Conservation (phyloP, 2,888 invertebrate genomes). For the Nemotelus pantherinus region DNA sequence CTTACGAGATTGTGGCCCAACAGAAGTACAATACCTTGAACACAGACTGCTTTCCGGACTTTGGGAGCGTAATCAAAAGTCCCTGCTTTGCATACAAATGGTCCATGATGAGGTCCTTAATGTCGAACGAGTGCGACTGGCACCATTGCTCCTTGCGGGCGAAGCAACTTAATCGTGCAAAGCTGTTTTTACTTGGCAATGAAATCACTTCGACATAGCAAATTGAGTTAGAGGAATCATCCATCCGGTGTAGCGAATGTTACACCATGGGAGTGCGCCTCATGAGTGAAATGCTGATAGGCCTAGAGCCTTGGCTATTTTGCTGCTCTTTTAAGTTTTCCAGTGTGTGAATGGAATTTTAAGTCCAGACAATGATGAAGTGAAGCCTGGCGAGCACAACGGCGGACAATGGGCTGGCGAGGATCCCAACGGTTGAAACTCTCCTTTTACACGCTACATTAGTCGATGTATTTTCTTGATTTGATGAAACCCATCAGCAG, state of each 20-base stretch:
- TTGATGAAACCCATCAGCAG: conserved; percentile 36
- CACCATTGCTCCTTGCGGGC: background rate
- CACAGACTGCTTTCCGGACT: conserved; percentile 3
- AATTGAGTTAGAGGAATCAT: conserved; percentile 28
- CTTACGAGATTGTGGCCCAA: background rate
- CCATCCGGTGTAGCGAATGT: conserved; percentile 3
- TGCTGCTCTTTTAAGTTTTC: conserved; percentile 33
- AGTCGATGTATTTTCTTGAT: conserved; percentile 9
- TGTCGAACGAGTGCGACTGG: conserved; percentile 36
- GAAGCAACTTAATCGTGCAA: conserved; percentile 42
- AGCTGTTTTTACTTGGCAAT: conserved; percentile 37
- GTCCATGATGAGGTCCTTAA: conserved; percentile 48
- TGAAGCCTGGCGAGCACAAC: background rate
- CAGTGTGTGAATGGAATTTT: conserved; percentile 43
- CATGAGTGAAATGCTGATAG: conserved; percentile 33
- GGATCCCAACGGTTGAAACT: background rate
- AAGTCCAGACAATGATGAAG: conserved; percentile 37
- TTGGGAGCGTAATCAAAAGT: conserved; percentile 45
- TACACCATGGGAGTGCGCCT: conserved; percentile 2
- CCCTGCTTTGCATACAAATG: conserved; percentile 50
- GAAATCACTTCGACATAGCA: conserved; percentile 37
- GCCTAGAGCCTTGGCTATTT: conserved; percentile 9
- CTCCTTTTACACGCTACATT: conserved; percentile 28
- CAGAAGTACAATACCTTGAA: conserved; percentile 12
- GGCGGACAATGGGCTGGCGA: background rate